A percentile compares a stretch with the other conserved stretches of the same genome.
phyloP scores from a whole-genome alignment of 2,797 vertebrate species.

The Brachyalestes nurse region DNA sequence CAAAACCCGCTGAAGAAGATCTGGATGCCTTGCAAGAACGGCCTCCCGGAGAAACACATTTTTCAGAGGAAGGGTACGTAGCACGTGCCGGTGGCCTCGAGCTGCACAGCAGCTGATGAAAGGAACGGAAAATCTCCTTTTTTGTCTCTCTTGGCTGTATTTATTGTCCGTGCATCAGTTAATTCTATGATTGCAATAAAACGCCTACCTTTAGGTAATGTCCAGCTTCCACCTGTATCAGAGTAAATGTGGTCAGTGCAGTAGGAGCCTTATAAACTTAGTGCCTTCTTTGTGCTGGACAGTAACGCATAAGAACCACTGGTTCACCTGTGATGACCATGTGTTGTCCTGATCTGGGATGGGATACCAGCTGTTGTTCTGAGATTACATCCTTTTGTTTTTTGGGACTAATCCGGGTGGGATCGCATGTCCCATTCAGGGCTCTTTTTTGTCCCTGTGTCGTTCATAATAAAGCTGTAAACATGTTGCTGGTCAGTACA shows the following conservation, averaged over 20 bases:
- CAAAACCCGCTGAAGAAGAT: conserved; percentile 94
- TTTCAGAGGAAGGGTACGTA: conserved; percentile 88
- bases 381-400: neutral
- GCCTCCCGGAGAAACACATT: conserved; percentile 85
- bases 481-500: neutral
- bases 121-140: neutral
- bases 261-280: no score
- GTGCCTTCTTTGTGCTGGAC: neutral
- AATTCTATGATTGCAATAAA: no score
- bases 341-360: neutral
- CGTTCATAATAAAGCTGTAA: neutral
- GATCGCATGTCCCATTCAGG: neutral
- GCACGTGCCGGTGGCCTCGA: neutral
- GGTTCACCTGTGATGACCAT: neutral
- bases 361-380: neutral
- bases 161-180: neutral
- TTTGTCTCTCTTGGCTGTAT: neutral
- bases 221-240: no score
- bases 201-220: no score
- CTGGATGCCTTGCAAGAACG: conserved; percentile 92
- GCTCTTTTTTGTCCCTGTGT: neutral
- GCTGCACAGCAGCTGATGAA: neutral
- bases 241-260: neutral
- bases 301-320: neutral
- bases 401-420: neutral